Base-by-base conservation (phyloP, 2,113 vertebrate genomes). In the Malurus melanocephalus region DNA sequence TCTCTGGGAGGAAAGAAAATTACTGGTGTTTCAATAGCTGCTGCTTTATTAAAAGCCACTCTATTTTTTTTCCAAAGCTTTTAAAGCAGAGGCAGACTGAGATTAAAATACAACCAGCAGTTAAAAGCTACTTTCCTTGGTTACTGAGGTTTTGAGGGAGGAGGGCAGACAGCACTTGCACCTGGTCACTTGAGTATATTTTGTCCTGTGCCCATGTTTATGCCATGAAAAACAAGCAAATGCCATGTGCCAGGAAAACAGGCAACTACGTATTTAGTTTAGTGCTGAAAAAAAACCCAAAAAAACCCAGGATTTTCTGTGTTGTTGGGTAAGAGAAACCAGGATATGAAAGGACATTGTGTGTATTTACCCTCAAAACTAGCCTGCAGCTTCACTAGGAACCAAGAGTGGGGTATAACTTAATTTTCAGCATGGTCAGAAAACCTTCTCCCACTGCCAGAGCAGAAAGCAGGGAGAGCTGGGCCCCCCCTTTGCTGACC, bases 11-110 rank as follows among this genome's bases (percentile, higher is more conserved):
- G 80, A 88, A 91, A 68, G 88, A 93, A 91, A 90, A 91, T 84
- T 81, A 68, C 80, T 81, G 59, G 62, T 85, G 19, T 76, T 93
- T 68, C 57, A 92, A 78, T 59, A 75, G 46, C 51, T 86, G 15
- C 33, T 87, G 43, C 51, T 66, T 88, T 88, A 96, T 94, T 93
- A 93, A 93, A 94, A 94, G 86, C 59, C 57, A 62, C 55, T 88
- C 82, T 88, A 22, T 28, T 64, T 84, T 95, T 90, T 80, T 11
- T 10, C 40, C 52, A 62, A 51, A 76, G 69, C 86, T 94, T 94
- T 95, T 87, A 91, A 79, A 93, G 74, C 46, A 62, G 51, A 78
- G 76, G 13, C 23, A 40, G 62, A 81, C 10, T 0, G 4, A 81
- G 43, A 93, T 86, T 84, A 88, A 91, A 93, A 93, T 68, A 43